Evolutionary conservation across 2,888 invertebrate genomes (phyloP), one percentile per base, ranked within the genome.

Genomic region (Nemoura dubitans): DNA sequence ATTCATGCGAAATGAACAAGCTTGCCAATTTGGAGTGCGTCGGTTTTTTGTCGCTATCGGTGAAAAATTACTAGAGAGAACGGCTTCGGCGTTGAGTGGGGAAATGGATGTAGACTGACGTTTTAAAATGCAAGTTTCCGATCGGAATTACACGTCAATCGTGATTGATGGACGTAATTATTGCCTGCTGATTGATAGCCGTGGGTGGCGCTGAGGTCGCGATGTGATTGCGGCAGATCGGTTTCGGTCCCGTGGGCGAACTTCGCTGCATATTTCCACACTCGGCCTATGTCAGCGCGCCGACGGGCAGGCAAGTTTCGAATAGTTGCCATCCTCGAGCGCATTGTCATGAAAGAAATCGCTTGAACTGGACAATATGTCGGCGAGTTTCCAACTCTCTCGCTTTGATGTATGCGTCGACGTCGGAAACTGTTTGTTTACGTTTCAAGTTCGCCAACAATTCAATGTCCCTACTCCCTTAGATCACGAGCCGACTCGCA

Each of bases 361-460:
- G 27, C 28, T 26, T 76, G 84, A 84, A 76, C 27, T 26, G 59
- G 59, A 84, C 84, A 84, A 84, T 84, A 84, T 76, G 84, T 81
- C 26, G 59, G 84, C 21, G 59, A 84, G 84, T 84, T 84, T 59
- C 14, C 84, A 84, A 84, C 84, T 81, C 81, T 10, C 6, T 30
- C 30, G 81, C n/a, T 29, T 59, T 84, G 84, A 84, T 84, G 76
- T 26, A 84, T 84, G 29, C 29, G 59, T 2, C 10, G 16, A 43
- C 27, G 84, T 84, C 84, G 26, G 27, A 84, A 84, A 84, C 84
- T 84, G 76, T 84, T 59, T 84, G 84, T 84, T 84, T 84, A 84
- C 84, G 84, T 84, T 28, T 59, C 27, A 76, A 84, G 76, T 76
- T 84, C 10, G 27, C 27, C 28, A 59, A 28, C 26, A 59, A 59